Percentiles rank a stretch among this genome's conserved stretches.
phyloP scores from a whole-genome alignment of 2,113 vertebrate genomes.

The Carollia perspicillata region DNA sequence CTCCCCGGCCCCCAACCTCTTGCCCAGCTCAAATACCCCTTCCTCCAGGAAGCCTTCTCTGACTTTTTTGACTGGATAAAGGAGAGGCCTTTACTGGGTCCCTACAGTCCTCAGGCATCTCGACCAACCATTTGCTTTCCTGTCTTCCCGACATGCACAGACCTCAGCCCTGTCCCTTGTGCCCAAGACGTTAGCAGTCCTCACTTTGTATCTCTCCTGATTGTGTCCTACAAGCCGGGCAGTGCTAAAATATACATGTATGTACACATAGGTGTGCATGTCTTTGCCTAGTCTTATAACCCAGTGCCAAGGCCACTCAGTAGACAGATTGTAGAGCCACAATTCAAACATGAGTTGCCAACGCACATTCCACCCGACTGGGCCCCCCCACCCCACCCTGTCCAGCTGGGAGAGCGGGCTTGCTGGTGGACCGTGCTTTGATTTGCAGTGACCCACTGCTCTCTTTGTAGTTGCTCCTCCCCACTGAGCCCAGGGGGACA shows the following conservation, averaged over 20 bases:
- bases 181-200: background rate
- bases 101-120: background rate
- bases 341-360: background rate
- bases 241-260: background rate
- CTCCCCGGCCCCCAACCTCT: background rate
- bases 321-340: background rate
- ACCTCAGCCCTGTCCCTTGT: background rate
- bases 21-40: background rate
- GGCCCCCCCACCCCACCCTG: background rate
- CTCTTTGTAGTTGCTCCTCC: background rate
- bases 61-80: background rate
- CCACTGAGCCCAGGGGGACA: background rate
- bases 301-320: background rate
- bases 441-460: background rate
- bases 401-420: background rate
- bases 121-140: background rate
- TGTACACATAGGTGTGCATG: accelerated
- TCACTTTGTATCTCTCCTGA: background rate
- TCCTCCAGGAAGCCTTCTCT: background rate
- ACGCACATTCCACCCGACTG: accelerated
- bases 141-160: background rate
- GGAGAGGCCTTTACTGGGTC: background rate
- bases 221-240: background rate
- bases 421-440: background rate
- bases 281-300: background rate